Conservation (phyloP, 2,888 invertebrate genomes). For the Seira ritae region DNA sequence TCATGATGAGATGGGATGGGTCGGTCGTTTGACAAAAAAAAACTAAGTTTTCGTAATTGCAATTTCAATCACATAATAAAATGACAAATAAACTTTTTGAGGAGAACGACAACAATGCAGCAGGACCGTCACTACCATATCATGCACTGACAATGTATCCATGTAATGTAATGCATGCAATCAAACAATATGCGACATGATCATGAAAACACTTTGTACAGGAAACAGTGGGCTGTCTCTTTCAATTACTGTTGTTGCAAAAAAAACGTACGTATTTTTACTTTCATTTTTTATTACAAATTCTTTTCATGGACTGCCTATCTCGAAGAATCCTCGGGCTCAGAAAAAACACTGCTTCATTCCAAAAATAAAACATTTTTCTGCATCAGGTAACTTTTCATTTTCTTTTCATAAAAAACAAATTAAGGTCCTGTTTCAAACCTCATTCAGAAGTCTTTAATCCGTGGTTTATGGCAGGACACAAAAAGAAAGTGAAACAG, state of each 20-base stretch:
- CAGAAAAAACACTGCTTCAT: too few relatives aligned
- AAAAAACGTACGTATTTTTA: neutral
- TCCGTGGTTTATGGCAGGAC: neutral
- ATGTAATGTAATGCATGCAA: constrained; percentile 23
- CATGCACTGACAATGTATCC: constrained; percentile 45
- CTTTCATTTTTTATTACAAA: constrained; percentile 1
- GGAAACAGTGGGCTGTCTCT: constrained; percentile 47
- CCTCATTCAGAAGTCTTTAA: neutral
- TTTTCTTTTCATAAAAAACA: constrained; percentile 26
- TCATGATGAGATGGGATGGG: neutral
- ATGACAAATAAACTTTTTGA: constrained; percentile 39
- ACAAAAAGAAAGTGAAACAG: neutral
- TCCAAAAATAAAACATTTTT: constrained; percentile 22
- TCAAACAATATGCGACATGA: constrained; percentile 36
- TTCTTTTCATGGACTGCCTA: neutral
- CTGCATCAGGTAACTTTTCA: neutral
- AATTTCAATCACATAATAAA: neutral
- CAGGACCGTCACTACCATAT: too few relatives aligned
- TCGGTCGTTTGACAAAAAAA: constrained; percentile 23
- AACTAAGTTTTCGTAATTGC: constrained; percentile 19
- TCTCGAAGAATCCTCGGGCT: neutral
- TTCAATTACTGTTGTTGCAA: constrained; percentile 27
- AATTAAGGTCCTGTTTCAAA: constrained; percentile 6
- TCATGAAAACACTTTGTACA: constrained; percentile 1
- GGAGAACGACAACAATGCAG: constrained; percentile 25